Base-by-base conservation (phyloP, 2,113 vertebrate species). In the Cinclus mexicanus region DNA sequence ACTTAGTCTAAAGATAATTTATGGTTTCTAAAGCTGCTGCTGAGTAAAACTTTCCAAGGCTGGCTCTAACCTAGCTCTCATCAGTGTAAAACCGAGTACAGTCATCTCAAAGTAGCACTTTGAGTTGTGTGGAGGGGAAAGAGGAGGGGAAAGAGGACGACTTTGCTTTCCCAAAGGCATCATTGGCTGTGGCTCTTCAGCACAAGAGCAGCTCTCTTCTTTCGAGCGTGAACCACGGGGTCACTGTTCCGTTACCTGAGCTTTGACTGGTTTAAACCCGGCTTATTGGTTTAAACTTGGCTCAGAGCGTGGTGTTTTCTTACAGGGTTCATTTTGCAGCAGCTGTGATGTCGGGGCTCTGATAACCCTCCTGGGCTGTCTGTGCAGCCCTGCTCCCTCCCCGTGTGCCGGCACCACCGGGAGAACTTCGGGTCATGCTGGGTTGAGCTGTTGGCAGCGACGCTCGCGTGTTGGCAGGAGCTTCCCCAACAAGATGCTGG, bases 11-110 rank as follows among this genome's bases (percentile, higher is more conserved):
- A 86, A 94, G 88, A 96, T 96, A 96, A 97, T 95, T 96, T 49
- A 93, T 78, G 88, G 94, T 94, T 96, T 93, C 95, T 93, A 71
- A 96, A 97, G 93, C 94, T 95, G 95, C 94, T 86, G 96, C 90
- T 95, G 94, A 97, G 94, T 90, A 96, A 97, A 96, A 97, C 60
- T 96, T 97, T 96, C 96, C 94, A 90, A 83, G 85, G 90, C 83
- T 94, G 88, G 35, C 90, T 89, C 79, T 94, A 92, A 89, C 90
- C 90, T 64, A 83, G 52, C 90, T 71, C 77, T 97, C 90, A 33
- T 63, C 92, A 33, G 56, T 22, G 87, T 78, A 83, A 92, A 94
- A 81, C 84, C 11, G 14, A 94, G 61, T 96, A 56, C 68, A 89
- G 68, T 88, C 64, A 56, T 83, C 94, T 93, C 39, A 29, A 69